Evolutionary conservation across 2,888 invertebrate species (phyloP), one percentile per base, ranked within the genome.

Genomic region (Fragum sueziense): DNA sequence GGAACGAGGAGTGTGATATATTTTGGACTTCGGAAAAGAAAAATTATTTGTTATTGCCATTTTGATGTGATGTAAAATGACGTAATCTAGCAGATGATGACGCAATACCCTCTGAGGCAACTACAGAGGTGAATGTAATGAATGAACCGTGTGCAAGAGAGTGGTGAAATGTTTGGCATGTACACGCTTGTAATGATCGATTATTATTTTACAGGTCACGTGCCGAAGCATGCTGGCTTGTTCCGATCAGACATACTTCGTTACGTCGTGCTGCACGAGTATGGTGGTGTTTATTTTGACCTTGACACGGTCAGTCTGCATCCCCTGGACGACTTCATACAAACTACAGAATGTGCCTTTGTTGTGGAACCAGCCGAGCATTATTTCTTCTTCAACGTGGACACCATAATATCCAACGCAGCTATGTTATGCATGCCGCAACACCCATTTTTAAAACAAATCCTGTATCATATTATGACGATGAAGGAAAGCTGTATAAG

Each of bases 331-430:
- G n/a, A n/a, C 20, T 65, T 65, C 65, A 65, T 37, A 20, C 41
- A 41, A 20, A 3, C 25, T 20, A 65, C 65, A 25, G 65, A 65
- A 27, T 65, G 65, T 41, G n/a, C 65, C 0, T 65, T 65, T 41
- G 65, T 65, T 22, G 65, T 65, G 27, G 65, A 65, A 65, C 65
- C 65, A 37, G 65, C 41, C 41, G 65, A 65, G 17, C 65, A 65
- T 22, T 65, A 65, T 41, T 65, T 65, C 41, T 41, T 65, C 25
- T 65, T 65, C 41, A 65, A 65, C 27, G 65, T 65, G 1, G 65
- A 65, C 11, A 65, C 34, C n/a, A 65, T 65, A 22, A 29, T 65
- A 7, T 65, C 65, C 11, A 65, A 65, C 41, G 65, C 65, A 14
- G 65, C 65, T 25, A 65, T 65, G 65, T 9, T 65, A 17, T 65